Evolutionary conservation across 2,888 invertebrate species (phyloP).

Genomic region (Epirrhoe tristata): DNA sequence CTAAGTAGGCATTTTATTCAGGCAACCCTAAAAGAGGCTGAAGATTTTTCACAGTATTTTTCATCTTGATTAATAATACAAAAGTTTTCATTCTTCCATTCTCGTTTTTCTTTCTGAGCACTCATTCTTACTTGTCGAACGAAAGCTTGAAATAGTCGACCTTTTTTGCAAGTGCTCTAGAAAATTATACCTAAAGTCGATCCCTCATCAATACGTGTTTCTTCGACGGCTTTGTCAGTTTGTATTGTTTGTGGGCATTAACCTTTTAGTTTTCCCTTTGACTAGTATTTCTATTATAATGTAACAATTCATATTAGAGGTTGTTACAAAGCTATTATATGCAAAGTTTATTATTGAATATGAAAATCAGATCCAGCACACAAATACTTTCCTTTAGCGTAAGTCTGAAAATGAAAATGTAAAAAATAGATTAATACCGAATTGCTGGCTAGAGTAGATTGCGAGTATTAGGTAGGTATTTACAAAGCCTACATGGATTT

Average conservation of each 20-base stretch:
- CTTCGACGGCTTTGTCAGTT: slow-evolving; percentile 3
- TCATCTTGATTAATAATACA: slow-evolving; percentile 41
- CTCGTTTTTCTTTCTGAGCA: slow-evolving; percentile 44
- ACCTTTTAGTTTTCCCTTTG: neutral
- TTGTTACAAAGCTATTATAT: neutral
- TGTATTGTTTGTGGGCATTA: neutral
- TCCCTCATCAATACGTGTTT: slow-evolving; percentile 33
- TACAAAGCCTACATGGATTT: slow-evolving; percentile 29
- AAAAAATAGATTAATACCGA: too few relatives aligned
- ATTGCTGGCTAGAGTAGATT: too few relatives aligned
- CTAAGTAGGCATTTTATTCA: neutral
- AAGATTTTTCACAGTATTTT: slow-evolving; percentile 33
- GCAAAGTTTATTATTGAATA: too few relatives aligned
- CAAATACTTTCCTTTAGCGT: too few relatives aligned
- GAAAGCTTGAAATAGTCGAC: slow-evolving; percentile 34
- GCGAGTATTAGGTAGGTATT: slow-evolving; percentile 37
- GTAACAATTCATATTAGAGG: neutral
- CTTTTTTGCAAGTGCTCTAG: slow-evolving; percentile 28
- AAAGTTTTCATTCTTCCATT: slow-evolving; percentile 39
- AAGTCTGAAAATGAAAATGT: too few relatives aligned
- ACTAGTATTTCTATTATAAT: neutral
- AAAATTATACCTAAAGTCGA: slow-evolving; percentile 26
- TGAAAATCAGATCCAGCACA: too few relatives aligned
- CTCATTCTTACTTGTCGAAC: slow-evolving; percentile 44
- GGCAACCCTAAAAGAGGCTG: slow-evolving; percentile 7